A percentile compares a stretch with the other conserved stretches of the same genome.
Conservation (phyloP, 2,113 vertebrate genomes). For the Apistogramma diplotaenia region DNA sequence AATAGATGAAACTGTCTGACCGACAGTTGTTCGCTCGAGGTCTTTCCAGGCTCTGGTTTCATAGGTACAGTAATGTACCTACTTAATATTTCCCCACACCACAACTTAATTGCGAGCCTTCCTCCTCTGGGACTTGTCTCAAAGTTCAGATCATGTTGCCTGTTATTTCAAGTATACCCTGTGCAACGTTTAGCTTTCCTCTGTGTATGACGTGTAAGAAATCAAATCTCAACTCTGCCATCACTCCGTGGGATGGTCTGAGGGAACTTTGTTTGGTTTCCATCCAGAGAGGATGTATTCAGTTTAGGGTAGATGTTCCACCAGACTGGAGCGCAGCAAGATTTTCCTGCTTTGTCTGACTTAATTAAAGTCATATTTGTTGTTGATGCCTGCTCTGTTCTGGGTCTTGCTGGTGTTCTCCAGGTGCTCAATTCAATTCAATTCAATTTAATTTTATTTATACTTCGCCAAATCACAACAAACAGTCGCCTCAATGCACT, state of each 20-base stretch:
- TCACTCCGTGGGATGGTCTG: too few relatives aligned
- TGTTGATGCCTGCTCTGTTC: background rate
- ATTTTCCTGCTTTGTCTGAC: background rate
- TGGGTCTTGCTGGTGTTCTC: background rate
- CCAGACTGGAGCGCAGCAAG: too few relatives aligned
- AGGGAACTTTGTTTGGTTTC: background rate
- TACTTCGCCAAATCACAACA: too few relatives aligned
- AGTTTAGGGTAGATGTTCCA: too few relatives aligned
- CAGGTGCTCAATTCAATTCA: too few relatives aligned
- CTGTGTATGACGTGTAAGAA: background rate
- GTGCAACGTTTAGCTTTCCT: accelerated
- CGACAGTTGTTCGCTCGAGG: background rate
- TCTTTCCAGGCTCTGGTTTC: background rate
- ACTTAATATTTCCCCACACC: too few relatives aligned
- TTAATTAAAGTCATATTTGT: background rate
- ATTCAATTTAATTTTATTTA: too few relatives aligned
- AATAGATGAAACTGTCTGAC: background rate
- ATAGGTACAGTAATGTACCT: too few relatives aligned
- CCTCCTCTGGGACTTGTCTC: background rate
- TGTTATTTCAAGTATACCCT: background rate
- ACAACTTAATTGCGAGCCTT: too few relatives aligned
- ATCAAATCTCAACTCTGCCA: background rate
- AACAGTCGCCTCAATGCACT: too few relatives aligned
- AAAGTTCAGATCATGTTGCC: background rate
- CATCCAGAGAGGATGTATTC: accelerated